Percentiles rank a stretch among this genome's conserved stretches.
Conservation (phyloP, 2,888 invertebrate genomes). For the Notodonta ziczac region DNA sequence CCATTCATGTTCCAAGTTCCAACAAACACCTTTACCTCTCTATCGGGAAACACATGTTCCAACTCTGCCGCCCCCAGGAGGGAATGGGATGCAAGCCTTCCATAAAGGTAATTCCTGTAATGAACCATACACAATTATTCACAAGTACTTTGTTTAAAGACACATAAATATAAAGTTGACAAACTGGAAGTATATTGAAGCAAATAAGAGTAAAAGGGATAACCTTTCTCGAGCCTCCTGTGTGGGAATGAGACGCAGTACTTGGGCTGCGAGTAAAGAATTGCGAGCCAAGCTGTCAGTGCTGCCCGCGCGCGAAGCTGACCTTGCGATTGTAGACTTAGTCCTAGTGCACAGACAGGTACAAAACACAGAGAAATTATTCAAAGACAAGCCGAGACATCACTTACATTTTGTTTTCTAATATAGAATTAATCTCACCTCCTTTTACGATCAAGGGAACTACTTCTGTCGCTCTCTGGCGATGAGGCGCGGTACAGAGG, state of each 20-base stretch:
- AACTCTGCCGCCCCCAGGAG: slow-evolving; percentile 93
- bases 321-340: slow-evolving; percentile 73
- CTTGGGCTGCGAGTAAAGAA: slow-evolving; percentile 91
- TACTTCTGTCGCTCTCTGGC: slow-evolving; percentile 79
- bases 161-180: neutral
- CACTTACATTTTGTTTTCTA: neutral
- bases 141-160: neutral
- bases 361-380: slow-evolving; percentile 23
- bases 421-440: slow-evolving; percentile 48
- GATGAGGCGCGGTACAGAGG: slow-evolving; percentile 74
- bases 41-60: slow-evolving; percentile 93
- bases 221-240: slow-evolving; percentile 92
- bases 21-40: slow-evolving; percentile 94
- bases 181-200: neutral
- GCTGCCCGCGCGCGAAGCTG: slow-evolving; percentile 76
- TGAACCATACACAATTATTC: slow-evolving; percentile 17
- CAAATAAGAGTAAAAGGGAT: slow-evolving; percentile 16
- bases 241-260: slow-evolving; percentile 92
- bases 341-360: slow-evolving; percentile 54
- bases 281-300: slow-evolving; percentile 90
- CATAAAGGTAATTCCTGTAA: slow-evolving; percentile 90
- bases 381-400: slow-evolving; percentile 1
- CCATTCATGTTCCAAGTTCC: slow-evolving; percentile 99
- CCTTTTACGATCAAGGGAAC: slow-evolving; percentile 75
- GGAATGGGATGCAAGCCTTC: slow-evolving; percentile 91